Evolutionary conservation across 2,888 invertebrate species (phyloP), one percentile per base, ranked within the genome.

Genomic region (Resseliella maxima): DNA sequence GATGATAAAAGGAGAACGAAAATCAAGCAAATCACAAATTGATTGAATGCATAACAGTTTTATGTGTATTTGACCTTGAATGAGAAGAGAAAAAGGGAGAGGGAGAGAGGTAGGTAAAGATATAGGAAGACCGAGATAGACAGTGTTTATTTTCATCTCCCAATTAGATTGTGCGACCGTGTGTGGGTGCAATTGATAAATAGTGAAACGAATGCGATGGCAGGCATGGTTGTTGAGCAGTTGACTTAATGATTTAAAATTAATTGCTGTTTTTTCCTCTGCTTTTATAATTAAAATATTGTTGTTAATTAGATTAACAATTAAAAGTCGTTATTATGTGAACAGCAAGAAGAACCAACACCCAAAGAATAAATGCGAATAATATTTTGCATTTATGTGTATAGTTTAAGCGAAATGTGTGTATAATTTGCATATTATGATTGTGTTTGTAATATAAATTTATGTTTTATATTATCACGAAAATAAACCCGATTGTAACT

Each of bases 281-380:
- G 59, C 24, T 59, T 72, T 72, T 72, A 12, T 50, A 72, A 72
- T 72, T 72, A 72, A 72, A 72, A 72, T 72, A 72, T 72, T 72
- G 72, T 72, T 72, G 72, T 72, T 72, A 72, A 72, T 72, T 72
- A 72, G 72, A 72, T 72, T 72, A 72, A 72, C 72, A 72, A 72
- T 72, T 72, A 72, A 72, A 72, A 72, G 31, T 72, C 72, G 72
- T 31, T 72, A 72, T 72, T 72, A 72, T 35, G 72, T 72, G 72
- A 31, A 72, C 72, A 0, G 31, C 72, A 35, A 72, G 72, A 72
- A 31, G 72, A 31, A 31, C n/a, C 15, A n/a, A 72, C 21, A 8
- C 18, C 46, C 15, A 15, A 72, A 72, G 72, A 31, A 72, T 72
- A 72, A 72, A 72, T 72, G 72, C 31, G 72, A 72, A 72, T 72